Evolutionary conservation across 2,888 invertebrate species (phyloP).

Genomic region (Hydroisotoma schaefferi): DNA sequence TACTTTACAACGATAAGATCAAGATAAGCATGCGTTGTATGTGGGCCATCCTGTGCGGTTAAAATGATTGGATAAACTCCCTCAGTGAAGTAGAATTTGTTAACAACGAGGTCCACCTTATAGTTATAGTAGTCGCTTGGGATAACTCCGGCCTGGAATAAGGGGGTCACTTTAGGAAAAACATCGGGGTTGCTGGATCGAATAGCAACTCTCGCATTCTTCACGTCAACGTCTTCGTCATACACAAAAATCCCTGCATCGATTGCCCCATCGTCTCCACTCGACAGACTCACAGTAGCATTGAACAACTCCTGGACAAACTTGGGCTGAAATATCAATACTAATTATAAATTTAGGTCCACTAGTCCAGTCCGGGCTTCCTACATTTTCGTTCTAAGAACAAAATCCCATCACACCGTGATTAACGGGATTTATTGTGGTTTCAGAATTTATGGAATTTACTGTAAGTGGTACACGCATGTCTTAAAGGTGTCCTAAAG

Average conservation of each 20-base stretch:
- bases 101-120: neutral
- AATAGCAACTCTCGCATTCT: conserved; percentile 2
- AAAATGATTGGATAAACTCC: conserved; percentile 9
- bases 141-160: neutral
- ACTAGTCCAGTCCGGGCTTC: too few relatives aligned
- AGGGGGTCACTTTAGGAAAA: neutral
- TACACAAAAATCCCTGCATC: neutral
- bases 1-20: neutral
- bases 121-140: neutral
- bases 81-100: neutral
- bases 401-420: too few relatives aligned
- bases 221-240: conserved; percentile 12
- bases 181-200: conserved; percentile 11
- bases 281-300: neutral
- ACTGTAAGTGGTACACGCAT: too few relatives aligned
- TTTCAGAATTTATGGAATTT: too few relatives aligned
- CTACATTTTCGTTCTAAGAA: too few relatives aligned
- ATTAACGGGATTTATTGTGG: too few relatives aligned
- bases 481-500: too few relatives aligned
- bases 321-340: too few relatives aligned
- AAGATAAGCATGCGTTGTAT: neutral
- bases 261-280: neutral
- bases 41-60: conserved; percentile 12
- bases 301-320: neutral
- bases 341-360: too few relatives aligned